These are phyloP conservation scores for Clanis bilineata DNA, from an alignment of 2,888 invertebrate species.

Conservation along the genomic window DNA sequence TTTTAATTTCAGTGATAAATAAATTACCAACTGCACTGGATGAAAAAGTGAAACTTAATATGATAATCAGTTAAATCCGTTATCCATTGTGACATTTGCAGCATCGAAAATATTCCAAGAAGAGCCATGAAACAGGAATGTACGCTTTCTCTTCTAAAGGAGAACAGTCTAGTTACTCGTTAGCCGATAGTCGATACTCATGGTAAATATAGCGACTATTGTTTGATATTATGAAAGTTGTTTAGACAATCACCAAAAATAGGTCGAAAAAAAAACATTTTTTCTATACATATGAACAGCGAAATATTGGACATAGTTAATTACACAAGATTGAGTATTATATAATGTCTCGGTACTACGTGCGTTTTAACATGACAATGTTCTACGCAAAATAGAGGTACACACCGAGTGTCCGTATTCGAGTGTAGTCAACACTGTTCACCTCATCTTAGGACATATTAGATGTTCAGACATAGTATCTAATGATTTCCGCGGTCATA, in stretches of 20 bases:
- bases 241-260: conserved; percentile 32
- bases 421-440: background rate
- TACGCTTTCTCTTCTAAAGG: conserved; percentile 73
- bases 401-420: background rate
- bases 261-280: background rate
- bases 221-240: conserved; percentile 65
- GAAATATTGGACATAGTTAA: background rate
- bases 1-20: background rate
- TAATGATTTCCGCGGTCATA: conserved; percentile 67
- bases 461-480: conserved; percentile 15
- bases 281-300: background rate
- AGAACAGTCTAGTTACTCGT: conserved; percentile 66
- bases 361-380: background rate
- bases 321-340: background rate
- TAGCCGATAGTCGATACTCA: conserved; percentile 78
- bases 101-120: conserved; percentile 72
- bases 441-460: background rate
- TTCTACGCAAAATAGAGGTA: background rate
- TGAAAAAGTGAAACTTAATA: conserved; percentile 59
- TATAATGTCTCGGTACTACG: background rate
- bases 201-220: conserved; percentile 69
- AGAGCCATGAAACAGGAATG: conserved; percentile 58
- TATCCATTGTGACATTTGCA: conserved; percentile 75
- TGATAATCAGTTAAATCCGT: conserved; percentile 46
- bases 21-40: conserved; percentile 32